phyloP scores from a whole-genome alignment of 2,888 invertebrate species.

The Digitonthophagus gazella region DNA sequence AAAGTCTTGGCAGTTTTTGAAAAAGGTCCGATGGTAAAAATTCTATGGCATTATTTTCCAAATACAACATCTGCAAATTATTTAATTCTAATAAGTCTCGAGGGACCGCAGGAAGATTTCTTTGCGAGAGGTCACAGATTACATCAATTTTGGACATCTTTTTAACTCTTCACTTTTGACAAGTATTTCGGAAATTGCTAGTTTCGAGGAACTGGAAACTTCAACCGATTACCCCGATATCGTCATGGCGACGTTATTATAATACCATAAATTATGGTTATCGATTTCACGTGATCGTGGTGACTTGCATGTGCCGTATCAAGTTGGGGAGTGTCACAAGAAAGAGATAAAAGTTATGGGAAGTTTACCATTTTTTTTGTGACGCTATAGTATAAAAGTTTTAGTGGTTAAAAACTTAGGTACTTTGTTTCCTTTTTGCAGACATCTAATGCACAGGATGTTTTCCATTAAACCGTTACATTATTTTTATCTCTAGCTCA shows the following conservation, averaged over 20 bases:
- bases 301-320: background rate
- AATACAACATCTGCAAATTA: slow-evolving; percentile 54
- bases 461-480: too few species aligned
- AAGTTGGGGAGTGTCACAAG: background rate
- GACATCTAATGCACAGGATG: too few species aligned
- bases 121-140: slow-evolving; percentile 46
- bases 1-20: slow-evolving; percentile 54
- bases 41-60: slow-evolving; percentile 58
- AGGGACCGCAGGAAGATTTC: slow-evolving; percentile 43
- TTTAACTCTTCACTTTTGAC: background rate
- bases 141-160: slow-evolving; percentile 41
- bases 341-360: background rate
- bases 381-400: too few species aligned
- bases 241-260: background rate
- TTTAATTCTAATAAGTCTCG: slow-evolving; percentile 41
- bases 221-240: too few species aligned
- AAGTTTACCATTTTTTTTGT: background rate
- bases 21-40: slow-evolving; percentile 61
- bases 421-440: too few species aligned
- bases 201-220: too few species aligned
- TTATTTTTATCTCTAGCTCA: too few species aligned
- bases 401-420: too few species aligned
- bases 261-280: background rate
- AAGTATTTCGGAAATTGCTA: background rate
- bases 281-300: background rate